Percentiles rank a stretch among this genome's conserved stretches.
Evolutionary conservation across 2,888 invertebrate species (phyloP).

Genomic region (Encarsia formosa): DNA sequence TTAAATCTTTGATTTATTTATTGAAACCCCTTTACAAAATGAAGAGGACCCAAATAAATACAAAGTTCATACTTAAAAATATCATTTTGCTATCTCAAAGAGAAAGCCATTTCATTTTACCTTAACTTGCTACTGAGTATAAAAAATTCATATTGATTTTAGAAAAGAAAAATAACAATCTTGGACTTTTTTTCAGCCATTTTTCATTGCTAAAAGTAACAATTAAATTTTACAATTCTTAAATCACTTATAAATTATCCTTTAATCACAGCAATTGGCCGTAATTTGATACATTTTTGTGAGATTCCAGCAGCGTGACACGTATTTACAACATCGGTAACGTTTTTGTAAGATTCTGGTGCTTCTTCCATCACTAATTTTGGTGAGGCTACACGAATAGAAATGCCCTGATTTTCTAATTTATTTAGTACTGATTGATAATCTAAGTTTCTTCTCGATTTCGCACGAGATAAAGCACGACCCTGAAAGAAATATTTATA

Average conservation of each 20-base stretch:
- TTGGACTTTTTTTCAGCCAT: too few species aligned
- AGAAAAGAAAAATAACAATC: background rate
- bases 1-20: too few species aligned
- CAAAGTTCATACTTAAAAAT: too few species aligned
- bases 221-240: background rate
- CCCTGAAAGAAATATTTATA: conserved; percentile 67
- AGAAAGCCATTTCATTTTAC: too few species aligned
- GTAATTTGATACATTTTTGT: conserved; percentile 90
- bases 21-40: too few species aligned
- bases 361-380: conserved; percentile 99
- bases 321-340: conserved; percentile 98
- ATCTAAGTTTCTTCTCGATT: conserved; percentile 92
- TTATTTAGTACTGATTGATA: conserved; percentile 86
- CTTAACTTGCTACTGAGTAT: too few species aligned
- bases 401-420: conserved; percentile 80
- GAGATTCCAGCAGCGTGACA: conserved; percentile 97
- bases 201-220: background rate
- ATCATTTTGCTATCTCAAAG: too few species aligned
- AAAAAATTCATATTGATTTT: conserved; percentile 12
- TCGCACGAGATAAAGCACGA: conserved; percentile 92
- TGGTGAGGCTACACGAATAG: conserved; percentile 96
- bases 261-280: conserved; percentile 98
- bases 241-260: conserved; percentile 54
- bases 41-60: too few species aligned
- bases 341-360: conserved; percentile 98